phyloP scores from a whole-genome alignment of 2,797 vertebrate genomes.

The Myotis planiceps region DNA sequence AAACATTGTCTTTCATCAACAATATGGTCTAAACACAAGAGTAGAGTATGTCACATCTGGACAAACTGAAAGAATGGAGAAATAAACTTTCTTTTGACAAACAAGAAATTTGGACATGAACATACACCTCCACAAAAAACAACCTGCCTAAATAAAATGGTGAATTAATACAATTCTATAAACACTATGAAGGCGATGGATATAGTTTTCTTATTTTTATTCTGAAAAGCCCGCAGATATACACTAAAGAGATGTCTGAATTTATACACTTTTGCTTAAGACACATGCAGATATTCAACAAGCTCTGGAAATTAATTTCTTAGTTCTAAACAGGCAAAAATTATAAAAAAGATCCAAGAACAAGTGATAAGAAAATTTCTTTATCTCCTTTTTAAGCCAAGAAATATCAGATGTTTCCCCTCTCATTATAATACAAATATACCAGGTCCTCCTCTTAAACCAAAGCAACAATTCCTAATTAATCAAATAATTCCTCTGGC shows the following conservation, averaged over 20 bases:
- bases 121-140: constrained; percentile 61
- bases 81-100: constrained; percentile 83
- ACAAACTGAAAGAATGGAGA: constrained; percentile 70
- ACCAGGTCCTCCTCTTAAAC: constrained; percentile 64
- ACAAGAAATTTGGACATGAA: constrained; percentile 58
- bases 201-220: constrained; percentile 41
- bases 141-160: constrained; percentile 55
- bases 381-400: constrained; percentile 56
- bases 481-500: constrained; percentile 76
- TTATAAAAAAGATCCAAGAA: constrained; percentile 50
- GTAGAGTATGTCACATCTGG: constrained; percentile 76
- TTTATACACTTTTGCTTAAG: constrained; percentile 53
- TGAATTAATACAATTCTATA: constrained; percentile 19
- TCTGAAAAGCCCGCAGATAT: background rate
- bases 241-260: background rate
- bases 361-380: constrained; percentile 32
- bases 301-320: constrained; percentile 75
- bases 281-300: constrained; percentile 62
- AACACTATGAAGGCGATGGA: background rate
- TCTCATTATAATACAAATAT: constrained; percentile 65
- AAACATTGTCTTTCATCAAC: constrained; percentile 76
- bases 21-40: constrained; percentile 78
- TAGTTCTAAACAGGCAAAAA: constrained; percentile 50
- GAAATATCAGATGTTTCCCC: constrained; percentile 19
- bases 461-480: constrained; percentile 68